Base-by-base conservation (phyloP, 2,797 vertebrate genomes). In the Macroramphosus scolopax region DNA sequence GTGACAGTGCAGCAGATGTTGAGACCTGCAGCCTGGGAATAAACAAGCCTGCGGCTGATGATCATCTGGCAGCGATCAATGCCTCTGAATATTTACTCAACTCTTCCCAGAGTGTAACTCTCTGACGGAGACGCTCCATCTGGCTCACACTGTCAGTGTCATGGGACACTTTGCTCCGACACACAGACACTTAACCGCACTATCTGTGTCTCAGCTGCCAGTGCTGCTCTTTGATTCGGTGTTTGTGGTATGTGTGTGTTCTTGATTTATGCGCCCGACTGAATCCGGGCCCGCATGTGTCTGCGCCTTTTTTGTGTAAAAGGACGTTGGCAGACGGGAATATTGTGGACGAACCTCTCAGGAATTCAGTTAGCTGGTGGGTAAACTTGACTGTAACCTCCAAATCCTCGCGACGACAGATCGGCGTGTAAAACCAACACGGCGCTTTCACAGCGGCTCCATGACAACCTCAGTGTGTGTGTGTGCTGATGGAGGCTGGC, bases 61-160 rank as follows among this genome's bases (percentile, higher is more conserved):
- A 63, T 70, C 75, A 84, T 83, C 78, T 86, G 80, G 63, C 63
- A 60, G 26, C 39, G 34, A 83, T 82, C 72, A 77, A 58, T 14
- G 59, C 68, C 68, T 66, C 57, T 73, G 73, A 78, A 77, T 68
- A 56, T 81, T 72, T 72, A 52, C 68, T 72, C 32, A 72, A 75
- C 64, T 65, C 63, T 68, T 66, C 35, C 64, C 41, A 4, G 14
- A 63, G 60, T 42, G 47, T 61, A 52, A 37, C 54, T 62, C 58
- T 67, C 47, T 73, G 56, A 61, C 71, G 60, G 42, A 62, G 69
- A 65, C 44, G 10, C 64, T 72, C 63, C 72, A 78, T 83, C 61
- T 80, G 77, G 65, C 53, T 70, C 50, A 56, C 63, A 61, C 60
- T 49, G 62, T 67, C 62, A 65, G 51, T 51, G 58, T 54, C 61